Evolutionary conservation across 1,140 invertebrate genomes (phyloP).

Genomic region (Neuroterus valhalla): DNA sequence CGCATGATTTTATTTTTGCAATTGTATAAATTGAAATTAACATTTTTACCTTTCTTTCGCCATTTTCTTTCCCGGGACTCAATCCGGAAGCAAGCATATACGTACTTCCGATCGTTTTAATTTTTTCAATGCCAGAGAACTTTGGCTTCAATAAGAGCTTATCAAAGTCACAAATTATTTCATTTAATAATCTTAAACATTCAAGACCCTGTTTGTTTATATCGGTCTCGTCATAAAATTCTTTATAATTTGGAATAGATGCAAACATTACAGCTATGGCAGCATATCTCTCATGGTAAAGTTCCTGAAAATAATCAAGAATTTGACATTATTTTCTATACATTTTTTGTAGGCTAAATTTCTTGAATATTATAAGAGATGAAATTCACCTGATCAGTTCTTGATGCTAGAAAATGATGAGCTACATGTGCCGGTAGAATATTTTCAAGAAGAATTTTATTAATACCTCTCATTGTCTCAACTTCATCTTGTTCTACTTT

Average conservation of each 20-base stretch:
- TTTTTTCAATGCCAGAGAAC: conserved; percentile 97
- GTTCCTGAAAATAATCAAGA: conserved; percentile 77
- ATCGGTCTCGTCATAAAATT: conserved; percentile 98
- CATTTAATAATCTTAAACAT: conserved; percentile 95
- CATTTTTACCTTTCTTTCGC: conserved; percentile 76
- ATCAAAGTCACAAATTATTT: conserved; percentile 99
- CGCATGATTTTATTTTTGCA: neutral
- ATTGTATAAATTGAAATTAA: neutral
- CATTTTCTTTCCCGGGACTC: conserved; percentile 88
- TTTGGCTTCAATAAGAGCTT: conserved; percentile 95
- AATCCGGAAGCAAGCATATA: conserved; percentile 98
- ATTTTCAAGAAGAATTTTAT: conserved; percentile 96
- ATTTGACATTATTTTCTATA: neutral
- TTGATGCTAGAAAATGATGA: conserved; percentile 88
- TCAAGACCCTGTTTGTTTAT: conserved; percentile 97
- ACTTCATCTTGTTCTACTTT: conserved; percentile 95
- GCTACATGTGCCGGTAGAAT: conserved; percentile 97
- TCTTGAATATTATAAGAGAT: neutral
- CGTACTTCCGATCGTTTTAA: conserved; percentile 98
- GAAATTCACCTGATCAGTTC: conserved; percentile 77
- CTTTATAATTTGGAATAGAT: conserved; percentile 98
- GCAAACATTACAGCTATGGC: conserved; percentile 98
- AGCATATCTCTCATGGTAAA: conserved; percentile 96
- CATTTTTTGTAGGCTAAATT: neutral
- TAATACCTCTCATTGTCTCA: conserved; percentile 95